Base-by-base conservation (phyloP, 2,113 vertebrate species). In the Pipa parva region DNA sequence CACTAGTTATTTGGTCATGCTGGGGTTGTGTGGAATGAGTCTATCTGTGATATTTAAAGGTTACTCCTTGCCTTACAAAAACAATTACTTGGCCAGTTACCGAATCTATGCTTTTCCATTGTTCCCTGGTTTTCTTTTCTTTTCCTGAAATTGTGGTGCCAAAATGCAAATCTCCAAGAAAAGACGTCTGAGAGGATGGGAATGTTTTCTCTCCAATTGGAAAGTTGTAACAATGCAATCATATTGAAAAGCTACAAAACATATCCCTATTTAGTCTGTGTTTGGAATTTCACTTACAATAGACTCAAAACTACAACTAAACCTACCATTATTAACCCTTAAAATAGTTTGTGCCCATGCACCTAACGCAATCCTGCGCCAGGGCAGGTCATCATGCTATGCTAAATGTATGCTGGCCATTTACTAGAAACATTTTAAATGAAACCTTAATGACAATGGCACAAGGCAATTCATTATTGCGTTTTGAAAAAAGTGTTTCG, bases 21-120 rank as follows among this genome's bases (percentile, higher is more conserved):
- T 7, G 25, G 5, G 20, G n/a, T 4, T 48, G 9, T 1, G 25
- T 12, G 17, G 50, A 51, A 9, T 42, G 25, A 54, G 18, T 2
- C 20, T 21, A 28, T 37, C 7, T 42, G 25, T 3, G 33, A 21
- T n/a, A 28, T 21, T 66, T 46, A 25, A 57, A 66, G 27, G 64
- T 67, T 67, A 49, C 29, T 58, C 64, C 28, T 49, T 31, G 39
- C 29, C 39, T 22, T 59, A 31, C 42, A 51, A 57, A 27, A 67
- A 67, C 63, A 67, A 67, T 67, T 26, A 49, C 20, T 45, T 67
- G 55, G 64, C 64, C 13, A 9, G 9, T 18, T 28, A 33, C 64
- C 64, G 50, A 51, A 8, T 49, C 21, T 22, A 26, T 10, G 22
- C 21, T 56, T 59, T 36, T 27, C 27, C 11, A 15, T 21, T 51